phyloP scores from a whole-genome alignment of 30 jellyfish, hydroid and myxozoan genomes.

The Chironex yamaguchii region DNA sequence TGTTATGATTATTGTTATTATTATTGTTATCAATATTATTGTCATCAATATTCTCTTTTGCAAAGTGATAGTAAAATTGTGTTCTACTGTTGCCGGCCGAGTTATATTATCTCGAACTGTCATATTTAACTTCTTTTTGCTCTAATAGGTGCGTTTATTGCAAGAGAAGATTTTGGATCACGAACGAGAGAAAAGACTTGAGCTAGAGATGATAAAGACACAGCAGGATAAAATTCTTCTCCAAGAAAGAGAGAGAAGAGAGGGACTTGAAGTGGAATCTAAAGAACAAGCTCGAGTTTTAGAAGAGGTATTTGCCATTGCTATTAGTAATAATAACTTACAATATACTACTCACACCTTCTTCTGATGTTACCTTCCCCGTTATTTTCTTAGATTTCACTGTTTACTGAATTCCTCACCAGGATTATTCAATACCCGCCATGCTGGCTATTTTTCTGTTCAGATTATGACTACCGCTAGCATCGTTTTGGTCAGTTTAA shows the following conservation, averaged over 20 bases:
- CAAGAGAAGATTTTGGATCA: constrained; percentile 85
- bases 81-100: too few species aligned
- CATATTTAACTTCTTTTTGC: too few species aligned
- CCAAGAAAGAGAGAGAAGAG: constrained; percentile 84
- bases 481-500: too few species aligned
- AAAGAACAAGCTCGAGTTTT: constrained; percentile 88
- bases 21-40: background rate
- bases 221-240: constrained; percentile 86
- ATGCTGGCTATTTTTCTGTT: too few species aligned
- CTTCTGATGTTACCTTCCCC: background rate
- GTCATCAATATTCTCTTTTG: background rate
- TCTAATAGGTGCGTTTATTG: constrained; percentile 10
- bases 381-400: background rate
- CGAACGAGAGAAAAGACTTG: constrained; percentile 83
- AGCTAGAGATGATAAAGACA: constrained; percentile 79
- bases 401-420: background rate
- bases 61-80: background rate
- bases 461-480: too few species aligned
- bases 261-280: constrained; percentile 92
- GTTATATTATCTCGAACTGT: too few species aligned
- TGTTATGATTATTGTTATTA: too few species aligned
- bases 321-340: background rate
- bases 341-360: background rate
- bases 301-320: constrained; percentile 95
- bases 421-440: too few species aligned